Conservation (phyloP, 2,113 vertebrate genomes). For the Chrysochloris asiatica region DNA sequence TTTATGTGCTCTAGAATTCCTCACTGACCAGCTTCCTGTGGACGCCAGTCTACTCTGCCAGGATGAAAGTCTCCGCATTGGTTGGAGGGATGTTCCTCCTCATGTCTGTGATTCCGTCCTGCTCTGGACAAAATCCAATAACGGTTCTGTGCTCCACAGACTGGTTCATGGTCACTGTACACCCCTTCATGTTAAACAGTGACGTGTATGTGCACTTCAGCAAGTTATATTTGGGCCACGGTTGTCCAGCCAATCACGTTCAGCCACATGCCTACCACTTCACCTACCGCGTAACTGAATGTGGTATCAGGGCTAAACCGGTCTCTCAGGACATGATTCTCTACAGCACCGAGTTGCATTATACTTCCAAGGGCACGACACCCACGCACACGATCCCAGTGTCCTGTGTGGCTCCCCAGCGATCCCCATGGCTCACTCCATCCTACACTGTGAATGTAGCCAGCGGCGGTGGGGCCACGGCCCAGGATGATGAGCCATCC, state of each 20-base stretch:
- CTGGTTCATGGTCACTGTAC: slow-evolving; percentile 67
- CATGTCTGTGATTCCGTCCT: neutral
- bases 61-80: slow-evolving; percentile 44
- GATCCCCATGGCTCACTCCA: slow-evolving; percentile 56
- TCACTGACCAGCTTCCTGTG: slow-evolving; percentile 34
- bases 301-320: slow-evolving; percentile 65
- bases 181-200: slow-evolving; percentile 68
- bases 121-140: slow-evolving; percentile 30
- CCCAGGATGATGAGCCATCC: neutral
- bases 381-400: slow-evolving; percentile 59
- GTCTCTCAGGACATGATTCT: slow-evolving; percentile 46
- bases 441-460: neutral
- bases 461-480: fast-evolving
- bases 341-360: slow-evolving; percentile 66
- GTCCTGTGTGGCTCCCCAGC: slow-evolving; percentile 36
- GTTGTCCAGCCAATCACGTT: slow-evolving; percentile 60
- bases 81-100: slow-evolving; percentile 9
- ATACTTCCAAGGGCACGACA: slow-evolving; percentile 35
- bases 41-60: neutral
- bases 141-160: slow-evolving; percentile 65
- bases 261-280: slow-evolving; percentile 62
- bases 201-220: slow-evolving; percentile 59
- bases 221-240: slow-evolving; percentile 68
- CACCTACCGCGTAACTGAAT: slow-evolving; percentile 66
- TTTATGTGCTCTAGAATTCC: slow-evolving; percentile 64